phyloP scores from a whole-genome alignment of 1,140 invertebrate species.

The Dendroctonus ponderosae region DNA sequence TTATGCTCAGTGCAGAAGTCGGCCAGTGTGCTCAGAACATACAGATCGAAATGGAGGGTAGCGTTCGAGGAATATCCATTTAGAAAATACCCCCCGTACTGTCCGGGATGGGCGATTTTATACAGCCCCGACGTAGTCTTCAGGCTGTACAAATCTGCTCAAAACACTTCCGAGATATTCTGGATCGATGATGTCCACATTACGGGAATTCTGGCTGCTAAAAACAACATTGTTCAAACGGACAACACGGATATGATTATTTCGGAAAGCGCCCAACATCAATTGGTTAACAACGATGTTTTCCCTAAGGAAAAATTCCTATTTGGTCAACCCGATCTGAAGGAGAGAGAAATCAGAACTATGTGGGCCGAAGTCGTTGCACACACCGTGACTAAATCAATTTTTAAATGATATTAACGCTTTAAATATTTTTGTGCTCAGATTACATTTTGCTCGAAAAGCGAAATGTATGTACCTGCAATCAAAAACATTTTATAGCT shows the following conservation, averaged over 20 bases:
- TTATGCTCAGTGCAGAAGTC: conserved; percentile 57
- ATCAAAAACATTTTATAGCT: no score
- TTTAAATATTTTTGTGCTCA: no score
- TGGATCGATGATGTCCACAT: conserved; percentile 86
- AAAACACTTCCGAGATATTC: conserved; percentile 64
- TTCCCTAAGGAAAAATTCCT: conserved; percentile 36
- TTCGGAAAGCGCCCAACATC: conserved; percentile 15
- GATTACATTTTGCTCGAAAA: no score
- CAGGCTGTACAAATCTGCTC: conserved; percentile 63
- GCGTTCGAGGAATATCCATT: conserved; percentile 64
- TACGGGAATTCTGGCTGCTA: conserved; percentile 68
- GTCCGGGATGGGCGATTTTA: conserved; percentile 72
- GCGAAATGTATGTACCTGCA: no score
- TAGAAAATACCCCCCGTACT: conserved; percentile 64
- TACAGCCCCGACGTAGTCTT: conserved; percentile 71
- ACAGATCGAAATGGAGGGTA: conserved; percentile 77
- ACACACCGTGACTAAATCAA: conserved; percentile 22
- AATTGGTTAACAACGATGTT: conserved; percentile 22
- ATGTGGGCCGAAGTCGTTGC: conserved; percentile 39
- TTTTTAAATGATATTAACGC: conserved; percentile 5
- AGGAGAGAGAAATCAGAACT: conserved; percentile 36
- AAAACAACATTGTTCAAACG: conserved; percentile 60
- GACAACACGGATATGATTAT: conserved; percentile 46
- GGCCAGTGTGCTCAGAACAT: conserved; percentile 60
- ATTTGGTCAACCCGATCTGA: conserved; percentile 39